Base-by-base conservation (phyloP, 1,140 invertebrate species). In the Phenacoccus solenopsis region DNA sequence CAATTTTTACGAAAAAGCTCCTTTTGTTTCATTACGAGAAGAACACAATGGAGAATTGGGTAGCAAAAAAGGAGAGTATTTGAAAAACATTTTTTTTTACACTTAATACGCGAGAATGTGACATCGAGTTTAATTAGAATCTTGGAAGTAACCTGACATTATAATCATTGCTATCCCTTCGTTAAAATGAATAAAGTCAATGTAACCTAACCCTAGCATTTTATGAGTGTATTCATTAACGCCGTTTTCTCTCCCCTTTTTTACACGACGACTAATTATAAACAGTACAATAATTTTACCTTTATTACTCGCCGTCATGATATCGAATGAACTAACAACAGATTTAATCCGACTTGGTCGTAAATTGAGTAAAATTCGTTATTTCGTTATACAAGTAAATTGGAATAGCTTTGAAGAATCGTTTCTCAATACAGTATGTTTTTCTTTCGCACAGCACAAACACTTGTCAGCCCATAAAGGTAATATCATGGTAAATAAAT, bases 211-310 rank as follows among this genome's bases (percentile, higher is more conserved):
- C 38, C 38, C 38, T 49, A 49, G 38, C 38, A 49, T 49, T 49
- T 49, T 49, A 49, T 49, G 38, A n/a, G 38, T 49, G 38, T 49
- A 49, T 49, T 49, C 38, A 49, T 49, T 49, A 49, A 49, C 38
- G 38, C 38, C 38, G 38, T 49, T 49, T 49, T 49, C 38, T 49
- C 38, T 49, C 38, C 38, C n/a, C 38, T 49, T 49, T 49, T 49
- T 49, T 16, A 49, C 20, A n/a, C 16, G 13, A 10, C 38, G 38
- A 49, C 38, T 49, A 49, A 49, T 49, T 49, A 49, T 49, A 49
- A 49, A 49, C 38, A 49, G 38, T 49, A 49, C 38, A 49, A 49
- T 49, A 49, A 49, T 49, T 49, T 49, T 49, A 49, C 38, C 38
- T 49, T 49, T 49, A 49, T 49, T 49, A 49, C 38, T 49, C 16